phyloP scores from a whole-genome alignment of 1,140 invertebrate species.

The Bathynomus jamesi region DNA sequence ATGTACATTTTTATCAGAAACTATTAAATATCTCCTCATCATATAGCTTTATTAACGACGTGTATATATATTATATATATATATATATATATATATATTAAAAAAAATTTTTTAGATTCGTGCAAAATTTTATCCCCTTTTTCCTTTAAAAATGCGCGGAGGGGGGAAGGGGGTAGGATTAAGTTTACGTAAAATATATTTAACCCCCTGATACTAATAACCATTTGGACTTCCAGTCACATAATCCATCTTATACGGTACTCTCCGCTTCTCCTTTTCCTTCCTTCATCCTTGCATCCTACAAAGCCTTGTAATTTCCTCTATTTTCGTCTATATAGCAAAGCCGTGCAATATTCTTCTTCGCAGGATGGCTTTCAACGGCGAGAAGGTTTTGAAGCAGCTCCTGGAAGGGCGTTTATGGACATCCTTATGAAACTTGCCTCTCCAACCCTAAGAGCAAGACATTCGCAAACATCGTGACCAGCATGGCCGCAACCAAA shows the following conservation, averaged over 20 bases:
- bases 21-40: not conserved
- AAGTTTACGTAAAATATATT: too few relatives aligned
- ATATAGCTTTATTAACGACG: not conserved
- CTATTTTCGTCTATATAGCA: not conserved
- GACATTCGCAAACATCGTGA: not conserved
- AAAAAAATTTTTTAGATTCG: not conserved
- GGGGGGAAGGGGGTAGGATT: too few relatives aligned
- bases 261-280: not conserved
- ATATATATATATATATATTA: not conserved
- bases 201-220: too few relatives aligned
- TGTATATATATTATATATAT: not conserved
- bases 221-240: too few relatives aligned
- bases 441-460: not conserved
- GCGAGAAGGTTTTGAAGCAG: not conserved
- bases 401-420: not conserved
- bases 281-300: not conserved
- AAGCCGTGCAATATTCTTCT: not conserved
- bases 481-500: not conserved
- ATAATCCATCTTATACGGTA: too few relatives aligned
- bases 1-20: not conserved
- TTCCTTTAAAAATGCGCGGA: too few relatives aligned
- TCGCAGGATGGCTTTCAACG: not conserved
- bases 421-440: not conserved
- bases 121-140: not conserved
- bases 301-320: not conserved